Base-by-base conservation (phyloP, 2,113 vertebrate species). In the Dermatemys mawii region DNA sequence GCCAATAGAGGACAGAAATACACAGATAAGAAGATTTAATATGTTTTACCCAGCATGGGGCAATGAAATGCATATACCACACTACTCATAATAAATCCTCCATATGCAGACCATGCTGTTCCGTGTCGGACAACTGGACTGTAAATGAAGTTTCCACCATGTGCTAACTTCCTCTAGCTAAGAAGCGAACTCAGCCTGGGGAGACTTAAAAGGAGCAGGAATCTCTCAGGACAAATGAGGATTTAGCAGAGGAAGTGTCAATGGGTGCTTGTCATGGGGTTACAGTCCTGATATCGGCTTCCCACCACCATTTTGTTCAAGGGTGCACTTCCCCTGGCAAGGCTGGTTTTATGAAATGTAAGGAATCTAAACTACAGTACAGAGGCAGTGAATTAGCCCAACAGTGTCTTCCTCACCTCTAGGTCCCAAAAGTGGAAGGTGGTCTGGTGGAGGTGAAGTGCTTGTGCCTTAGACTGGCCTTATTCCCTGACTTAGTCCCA, bases 231-330 rank as follows among this genome's bases (percentile, higher is more conserved):
- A 63, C 48, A 38, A 53, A 86, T 80, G 49, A 44, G 73, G 38
- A 76, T 0, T 0, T 10, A 63, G 84, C 55, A 82, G 35, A 78
- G 92, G 60, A 0, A 0, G 53, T 7, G 70, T 73, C 48, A 48
- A 86, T 13, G 2, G 78, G 79, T 83, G 89, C 81, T 84, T 86
- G 49, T 63, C 1, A 0, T 80, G 91, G 76, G 60, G 82, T 82
- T 93, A 60, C 0, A 3, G 86, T 78, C 94, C 38, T 92, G 12
- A 1, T 41, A 67, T 88, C 85, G 0, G 6, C 88, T 95, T 94
- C 96, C 87, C 96, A 93, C 87, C 96, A 93, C 90, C 78, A 89
- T 94, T 96, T 76, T 27, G 44, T 46, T 76, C 26, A 14, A 46
- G 12, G 22, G 12, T 75, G 73, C 24, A 8, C 24, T 76, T 76